Conservation (phyloP, 2,797 vertebrate species). For the Anabacerthia variegaticeps region DNA sequence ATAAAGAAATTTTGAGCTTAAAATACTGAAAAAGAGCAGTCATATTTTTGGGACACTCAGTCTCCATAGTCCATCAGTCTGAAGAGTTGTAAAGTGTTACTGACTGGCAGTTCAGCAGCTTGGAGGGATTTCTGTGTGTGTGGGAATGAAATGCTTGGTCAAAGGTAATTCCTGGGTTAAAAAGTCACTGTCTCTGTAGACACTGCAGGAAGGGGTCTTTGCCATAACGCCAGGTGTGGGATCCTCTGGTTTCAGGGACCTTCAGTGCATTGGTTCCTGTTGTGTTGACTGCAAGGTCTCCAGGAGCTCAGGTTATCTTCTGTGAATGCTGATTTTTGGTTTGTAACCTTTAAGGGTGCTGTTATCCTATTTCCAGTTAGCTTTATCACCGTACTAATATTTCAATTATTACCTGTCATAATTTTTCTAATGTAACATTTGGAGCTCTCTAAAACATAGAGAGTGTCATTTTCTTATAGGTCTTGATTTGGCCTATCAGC, state of each 20-base stretch:
- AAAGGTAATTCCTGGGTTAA: background rate
- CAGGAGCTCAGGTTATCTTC: background rate
- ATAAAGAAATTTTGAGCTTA: background rate
- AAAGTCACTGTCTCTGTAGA: background rate
- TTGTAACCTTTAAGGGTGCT: background rate
- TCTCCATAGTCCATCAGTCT: background rate
- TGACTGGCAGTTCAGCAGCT: background rate
- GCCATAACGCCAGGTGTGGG: background rate
- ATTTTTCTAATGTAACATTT: background rate
- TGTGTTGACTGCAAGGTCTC: background rate
- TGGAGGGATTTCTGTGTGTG: background rate
- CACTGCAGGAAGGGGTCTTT: background rate
- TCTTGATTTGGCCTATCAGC: conserved; percentile 2
- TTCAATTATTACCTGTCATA: background rate
- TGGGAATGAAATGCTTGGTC: background rate
- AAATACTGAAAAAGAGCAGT: background rate
- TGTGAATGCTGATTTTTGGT: background rate
- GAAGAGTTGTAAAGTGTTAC: background rate
- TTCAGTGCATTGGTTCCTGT: background rate
- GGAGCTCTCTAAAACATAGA: background rate
- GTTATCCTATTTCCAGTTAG: background rate
- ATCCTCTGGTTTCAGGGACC: background rate
- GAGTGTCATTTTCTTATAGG: background rate
- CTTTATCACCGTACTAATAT: background rate
- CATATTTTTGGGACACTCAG: background rate